Evolutionary conservation across 2,888 invertebrate genomes (phyloP), one percentile per base, ranked within the genome.

Genomic region (Rhimphoctona megacephalus): DNA sequence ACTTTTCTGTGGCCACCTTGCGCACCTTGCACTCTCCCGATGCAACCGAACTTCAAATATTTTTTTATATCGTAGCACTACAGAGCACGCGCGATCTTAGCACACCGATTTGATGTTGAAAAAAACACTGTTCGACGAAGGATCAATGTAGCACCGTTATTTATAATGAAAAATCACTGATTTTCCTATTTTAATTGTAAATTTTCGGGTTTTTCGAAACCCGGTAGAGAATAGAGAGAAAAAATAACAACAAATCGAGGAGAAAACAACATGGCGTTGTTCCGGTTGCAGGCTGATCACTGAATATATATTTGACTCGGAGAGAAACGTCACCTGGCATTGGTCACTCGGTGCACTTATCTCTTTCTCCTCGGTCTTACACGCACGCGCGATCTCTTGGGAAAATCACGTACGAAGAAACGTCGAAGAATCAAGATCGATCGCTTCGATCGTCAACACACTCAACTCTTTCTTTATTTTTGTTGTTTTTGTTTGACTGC

Each of bases 211-310:
- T 30, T 49, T 57, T 25, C 22, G 33, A 43, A 30, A 25, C 39
- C 19, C 36, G 66, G 36, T 22, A 52, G 30, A 74, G 57, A 43
- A 39, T 14, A 22, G 43, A 19, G 43, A 8, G 19, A 25, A 70
- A 72, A 81, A 61, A 73, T 11, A 54, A 73, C 43, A 43, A 76
- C 64, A 30, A 61, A 39, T 25, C 43, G 49, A 17, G 39, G 61
- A 64, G 25, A 46, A 64, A 80, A 80, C 86, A 86, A 86, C 86
- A 86, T 86, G 86, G 86, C 86, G 86, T 78, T 83, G 74, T 70
- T 69, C 72, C 39, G 69, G 74, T 61, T 33, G 64, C 69, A 57
- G 43, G 49, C 30, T 36, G 43, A 30, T 79, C 30, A 46, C 66
- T 39, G 72, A 64, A 72, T 64, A 57, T 64, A 30, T 30, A 52